Evolutionary conservation across 1,140 invertebrate species (phyloP), one percentile per base, ranked within the genome.

Genomic region (Achatina immaculata): DNA sequence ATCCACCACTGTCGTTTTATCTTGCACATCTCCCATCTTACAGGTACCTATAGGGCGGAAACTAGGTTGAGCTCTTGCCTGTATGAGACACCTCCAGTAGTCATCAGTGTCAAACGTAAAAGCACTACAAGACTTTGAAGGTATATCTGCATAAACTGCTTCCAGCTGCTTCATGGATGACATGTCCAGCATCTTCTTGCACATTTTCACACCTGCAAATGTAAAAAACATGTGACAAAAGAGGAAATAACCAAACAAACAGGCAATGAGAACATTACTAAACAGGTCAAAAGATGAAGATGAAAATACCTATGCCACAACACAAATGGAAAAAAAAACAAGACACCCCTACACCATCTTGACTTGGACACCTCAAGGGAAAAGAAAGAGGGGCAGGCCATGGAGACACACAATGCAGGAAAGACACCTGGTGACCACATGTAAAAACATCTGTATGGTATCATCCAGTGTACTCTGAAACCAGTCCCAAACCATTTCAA

Each of bases 1-100:
- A 90, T 98, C 96, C 0, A 98, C 96, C 0, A 98, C 97, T 0
- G 96, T 95, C 11, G 94, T 94, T 19, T 93, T 92, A 88, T 97
- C 96, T 93, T 94, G 95, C 69, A 94, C 94, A 0, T 95, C 95
- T 0, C 96, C 97, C 97, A 98, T 98, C 89, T 96, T 98, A 76
- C 95, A 95, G 0, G 96, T 97, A 0, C 96, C 96, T 0, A 96
- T 94, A 0, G 96, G 95, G 92, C 97, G 96, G 88, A 97, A 97
- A 45, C 94, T 94, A 0, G 96, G 96, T 21, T 86, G 81, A 14
- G 90, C 86, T 34, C 87, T 88, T 11, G 86, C 81, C 36, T 87
- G 80, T 1, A 90, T 88, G n/a, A 88, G 84, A 84, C 91, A 92
- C 9, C 85, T 82, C 83, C 91, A 88, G 76, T 90, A 92, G 38